Conservation (phyloP, 2,888 invertebrate genomes). For the Patella pellucida region DNA sequence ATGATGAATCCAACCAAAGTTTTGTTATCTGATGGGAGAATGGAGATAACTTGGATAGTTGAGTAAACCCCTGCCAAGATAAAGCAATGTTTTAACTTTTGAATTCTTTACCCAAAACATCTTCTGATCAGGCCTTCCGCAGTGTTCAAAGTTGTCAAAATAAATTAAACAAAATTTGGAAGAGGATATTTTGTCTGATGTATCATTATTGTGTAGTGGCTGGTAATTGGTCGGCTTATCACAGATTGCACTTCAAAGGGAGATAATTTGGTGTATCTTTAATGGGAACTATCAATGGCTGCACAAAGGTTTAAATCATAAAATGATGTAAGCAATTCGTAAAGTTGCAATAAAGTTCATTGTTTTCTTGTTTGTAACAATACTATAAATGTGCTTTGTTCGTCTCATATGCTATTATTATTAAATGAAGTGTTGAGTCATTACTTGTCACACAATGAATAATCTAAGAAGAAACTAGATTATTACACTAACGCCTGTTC, state of each 20-base stretch:
- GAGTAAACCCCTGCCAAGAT: slow-evolving; percentile 6
- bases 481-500: no score
- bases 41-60: background rate
- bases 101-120: slow-evolving; percentile 1
- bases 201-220: slow-evolving; percentile 7
- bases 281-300: background rate
- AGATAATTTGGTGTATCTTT: background rate
- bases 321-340: no score
- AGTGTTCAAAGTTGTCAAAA: slow-evolving; percentile 10
- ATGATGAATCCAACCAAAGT: background rate
- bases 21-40: slow-evolving; percentile 7
- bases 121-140: background rate
- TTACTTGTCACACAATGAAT: no score
- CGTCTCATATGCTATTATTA: no score
- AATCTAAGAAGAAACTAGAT: no score
- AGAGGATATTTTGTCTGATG: slow-evolving; percentile 9
- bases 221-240: background rate
- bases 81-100: slow-evolving; percentile 5
- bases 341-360: no score
- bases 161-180: slow-evolving; percentile 2
- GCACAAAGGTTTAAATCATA: background rate
- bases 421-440: no score
- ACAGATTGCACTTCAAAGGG: slow-evolving; percentile 2
- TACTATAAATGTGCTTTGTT: no score
- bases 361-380: no score